These are phyloP conservation scores for Aramus guarauna DNA, from an alignment of 2,113 vertebrate species.

Conservation along the genomic window DNA sequence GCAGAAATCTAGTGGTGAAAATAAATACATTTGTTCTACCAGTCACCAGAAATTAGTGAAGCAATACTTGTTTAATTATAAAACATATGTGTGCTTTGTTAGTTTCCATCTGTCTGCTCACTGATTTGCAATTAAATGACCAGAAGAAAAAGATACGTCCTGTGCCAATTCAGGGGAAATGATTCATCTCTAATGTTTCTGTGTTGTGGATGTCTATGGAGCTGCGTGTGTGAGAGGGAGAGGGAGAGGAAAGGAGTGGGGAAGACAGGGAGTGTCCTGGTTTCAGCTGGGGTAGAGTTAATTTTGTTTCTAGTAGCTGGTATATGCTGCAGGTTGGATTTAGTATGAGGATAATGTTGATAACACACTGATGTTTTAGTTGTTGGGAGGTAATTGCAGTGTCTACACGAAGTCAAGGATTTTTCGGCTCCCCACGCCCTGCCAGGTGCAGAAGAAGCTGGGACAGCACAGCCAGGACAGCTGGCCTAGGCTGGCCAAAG, in stretches of 20 bases:
- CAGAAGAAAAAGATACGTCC: constrained; percentile 57
- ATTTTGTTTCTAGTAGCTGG: too few species aligned
- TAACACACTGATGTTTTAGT: too few species aligned
- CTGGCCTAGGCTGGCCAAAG: too few species aligned
- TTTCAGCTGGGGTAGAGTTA: too few species aligned
- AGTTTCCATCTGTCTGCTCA: constrained; percentile 45
- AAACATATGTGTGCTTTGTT: constrained; percentile 58
- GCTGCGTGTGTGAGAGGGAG: not conserved
- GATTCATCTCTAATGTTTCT: constrained; percentile 49
- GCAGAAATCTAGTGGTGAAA: constrained; percentile 35
- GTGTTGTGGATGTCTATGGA: not conserved
- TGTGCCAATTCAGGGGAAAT: constrained; percentile 30
- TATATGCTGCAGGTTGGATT: too few species aligned
- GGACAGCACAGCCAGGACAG: too few species aligned
- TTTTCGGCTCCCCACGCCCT: too few species aligned
- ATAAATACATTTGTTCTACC: constrained; percentile 57
- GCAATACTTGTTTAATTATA: constrained; percentile 60
- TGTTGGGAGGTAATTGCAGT: too few species aligned
- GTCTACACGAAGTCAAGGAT: too few species aligned
- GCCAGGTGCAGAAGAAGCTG: too few species aligned
- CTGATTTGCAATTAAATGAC: constrained; percentile 68
- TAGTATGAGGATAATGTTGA: too few species aligned
- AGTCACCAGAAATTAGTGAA: constrained; percentile 64
- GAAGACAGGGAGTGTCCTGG: not conserved
- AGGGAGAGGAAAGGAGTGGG: not conserved